Conservation (phyloP, 1,140 invertebrate species). For the Drosophila kanapiae region DNA sequence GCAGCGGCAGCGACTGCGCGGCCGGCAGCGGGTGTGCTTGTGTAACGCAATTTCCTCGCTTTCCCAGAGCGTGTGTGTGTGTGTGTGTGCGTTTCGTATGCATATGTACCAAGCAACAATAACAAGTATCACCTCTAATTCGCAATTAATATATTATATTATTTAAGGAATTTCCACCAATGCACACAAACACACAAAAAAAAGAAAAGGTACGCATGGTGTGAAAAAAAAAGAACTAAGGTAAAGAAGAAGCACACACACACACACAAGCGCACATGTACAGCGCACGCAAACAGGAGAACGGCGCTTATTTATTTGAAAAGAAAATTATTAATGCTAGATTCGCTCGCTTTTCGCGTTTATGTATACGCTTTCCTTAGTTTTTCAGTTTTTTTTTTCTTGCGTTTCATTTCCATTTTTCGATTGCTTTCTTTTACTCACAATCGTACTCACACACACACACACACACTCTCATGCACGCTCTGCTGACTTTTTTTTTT, state of each 20-base stretch:
- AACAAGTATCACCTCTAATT: slow-evolving; percentile 22
- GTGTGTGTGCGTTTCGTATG: slow-evolving; percentile 8
- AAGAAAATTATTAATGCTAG: slow-evolving; percentile 32
- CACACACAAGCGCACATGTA: slow-evolving; percentile 14
- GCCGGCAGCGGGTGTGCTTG: slow-evolving; percentile 61
- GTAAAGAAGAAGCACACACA: slow-evolving; percentile 19
- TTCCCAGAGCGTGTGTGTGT: slow-evolving; percentile 10
- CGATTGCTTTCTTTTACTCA: slow-evolving; percentile 77
- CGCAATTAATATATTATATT: slow-evolving; percentile 16
- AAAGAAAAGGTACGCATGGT: slow-evolving; percentile 32
- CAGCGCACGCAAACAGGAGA: slow-evolving; percentile 13
- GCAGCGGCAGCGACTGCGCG: slow-evolving; percentile 20
- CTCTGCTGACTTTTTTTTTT: slow-evolving; percentile 71
- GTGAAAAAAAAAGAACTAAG: slow-evolving; percentile 37
- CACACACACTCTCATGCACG: slow-evolving; percentile 47
- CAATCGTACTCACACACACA: slow-evolving; percentile 46
- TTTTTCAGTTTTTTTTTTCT: slow-evolving; percentile 68
- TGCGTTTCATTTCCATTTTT: slow-evolving; percentile 71
- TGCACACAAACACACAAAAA: slow-evolving; percentile 19
- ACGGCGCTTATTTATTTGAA: slow-evolving; percentile 36
- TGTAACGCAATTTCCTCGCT: slow-evolving; percentile 76
- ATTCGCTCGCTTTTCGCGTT: slow-evolving; percentile 26
- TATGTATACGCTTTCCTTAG: slow-evolving; percentile 63
- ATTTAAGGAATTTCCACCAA: slow-evolving; percentile 27
- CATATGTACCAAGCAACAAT: slow-evolving; percentile 8